phyloP scores from a whole-genome alignment of 1,140 invertebrate genomes.

The Drosophila persimilis region DNA sequence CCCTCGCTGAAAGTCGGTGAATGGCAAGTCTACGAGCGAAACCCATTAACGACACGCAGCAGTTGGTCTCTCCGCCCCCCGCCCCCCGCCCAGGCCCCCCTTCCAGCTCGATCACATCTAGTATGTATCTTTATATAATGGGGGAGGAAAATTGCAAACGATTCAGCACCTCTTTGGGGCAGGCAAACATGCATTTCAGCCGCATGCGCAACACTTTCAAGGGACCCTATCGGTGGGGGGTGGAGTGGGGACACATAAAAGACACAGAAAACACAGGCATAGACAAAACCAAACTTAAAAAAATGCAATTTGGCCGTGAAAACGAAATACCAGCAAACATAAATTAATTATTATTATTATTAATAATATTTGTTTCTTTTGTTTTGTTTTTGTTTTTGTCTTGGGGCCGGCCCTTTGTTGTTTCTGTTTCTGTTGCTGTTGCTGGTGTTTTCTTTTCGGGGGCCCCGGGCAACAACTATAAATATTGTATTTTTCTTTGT shows the following conservation, averaged over 20 bases:
- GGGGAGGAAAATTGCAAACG: slow-evolving; percentile 9
- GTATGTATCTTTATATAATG: slow-evolving; percentile 1
- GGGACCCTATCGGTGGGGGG: slow-evolving; percentile 2
- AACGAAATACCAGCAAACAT: slow-evolving; percentile 74
- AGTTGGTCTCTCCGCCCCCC: slow-evolving; percentile 13
- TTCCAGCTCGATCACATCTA: background rate
- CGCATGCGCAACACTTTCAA: slow-evolving; percentile 14
- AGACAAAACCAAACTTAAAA: slow-evolving; percentile 25
- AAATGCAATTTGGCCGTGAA: slow-evolving; percentile 77
- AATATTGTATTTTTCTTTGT: slow-evolving; percentile 14
- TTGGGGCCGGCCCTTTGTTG: background rate
- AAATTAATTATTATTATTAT: slow-evolving; percentile 75
- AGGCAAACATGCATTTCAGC: background rate
- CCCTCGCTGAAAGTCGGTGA: slow-evolving; percentile 25
- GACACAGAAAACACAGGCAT: slow-evolving; percentile 1
- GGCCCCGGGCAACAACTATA: too few species aligned
- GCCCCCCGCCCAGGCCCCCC: too few species aligned
- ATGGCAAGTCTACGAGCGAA: slow-evolving; percentile 15
- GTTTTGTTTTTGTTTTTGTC: slow-evolving; percentile 27
- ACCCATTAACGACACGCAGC: slow-evolving; percentile 68
- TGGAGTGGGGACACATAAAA: slow-evolving; percentile 13
- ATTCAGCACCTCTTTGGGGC: slow-evolving; percentile 6
- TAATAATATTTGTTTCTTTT: slow-evolving; percentile 53
- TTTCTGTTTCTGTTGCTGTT: slow-evolving; percentile 1
- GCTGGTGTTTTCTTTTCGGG: slow-evolving; percentile 1